These are phyloP conservation scores for Smutsia gigantea DNA, from an alignment of 2,797 vertebrate genomes.

Conservation along the genomic window DNA sequence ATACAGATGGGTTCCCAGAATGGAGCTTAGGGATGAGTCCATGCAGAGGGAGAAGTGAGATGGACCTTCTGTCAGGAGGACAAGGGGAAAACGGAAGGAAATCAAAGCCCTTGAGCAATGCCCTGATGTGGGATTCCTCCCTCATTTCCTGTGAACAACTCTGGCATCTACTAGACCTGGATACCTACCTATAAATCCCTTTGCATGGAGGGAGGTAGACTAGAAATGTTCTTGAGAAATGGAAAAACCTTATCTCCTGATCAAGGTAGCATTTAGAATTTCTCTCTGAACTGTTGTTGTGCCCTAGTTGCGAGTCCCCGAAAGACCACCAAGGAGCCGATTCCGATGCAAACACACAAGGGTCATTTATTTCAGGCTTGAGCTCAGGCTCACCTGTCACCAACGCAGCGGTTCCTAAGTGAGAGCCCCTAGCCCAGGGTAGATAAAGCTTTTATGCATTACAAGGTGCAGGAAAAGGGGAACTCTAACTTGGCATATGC, in stretches of 20 bases:
- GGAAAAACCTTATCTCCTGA: not conserved
- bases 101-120: not conserved
- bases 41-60: not conserved
- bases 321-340: no score
- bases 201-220: not conserved
- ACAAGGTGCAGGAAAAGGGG: no score
- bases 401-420: no score
- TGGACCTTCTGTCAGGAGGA: not conserved
- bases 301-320: no score
- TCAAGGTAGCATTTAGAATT: not conserved
- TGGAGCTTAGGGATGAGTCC: not conserved
- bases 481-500: no score
- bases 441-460: no score
- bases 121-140: not conserved
- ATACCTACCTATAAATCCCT: no score
- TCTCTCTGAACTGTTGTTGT: not conserved
- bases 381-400: no score
- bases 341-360: no score
- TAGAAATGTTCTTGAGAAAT: not conserved
- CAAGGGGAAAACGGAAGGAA: not conserved
- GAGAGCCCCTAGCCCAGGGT: no score
- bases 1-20: not conserved
- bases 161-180: accelerated
- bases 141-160: no score
- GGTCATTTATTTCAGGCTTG: no score